phyloP scores from a whole-genome alignment of 2,888 invertebrate species.

The Ormia ochracea region DNA sequence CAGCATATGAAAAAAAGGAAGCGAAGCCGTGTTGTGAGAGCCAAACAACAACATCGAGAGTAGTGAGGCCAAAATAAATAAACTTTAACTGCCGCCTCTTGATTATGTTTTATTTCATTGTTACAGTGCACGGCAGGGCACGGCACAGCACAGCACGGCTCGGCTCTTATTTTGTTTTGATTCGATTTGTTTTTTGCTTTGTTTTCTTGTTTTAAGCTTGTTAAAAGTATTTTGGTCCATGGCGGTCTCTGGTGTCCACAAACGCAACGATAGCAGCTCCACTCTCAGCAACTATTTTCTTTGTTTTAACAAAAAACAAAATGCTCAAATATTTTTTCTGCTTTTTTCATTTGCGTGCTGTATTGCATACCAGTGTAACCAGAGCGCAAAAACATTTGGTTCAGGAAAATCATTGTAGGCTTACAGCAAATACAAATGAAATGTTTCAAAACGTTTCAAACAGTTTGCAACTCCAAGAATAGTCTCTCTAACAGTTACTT shows the following conservation, averaged over 20 bases:
- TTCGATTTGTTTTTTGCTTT: too few relatives aligned
- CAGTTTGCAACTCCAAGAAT: too few relatives aligned
- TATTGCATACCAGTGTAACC: too few relatives aligned
- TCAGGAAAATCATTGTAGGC: too few relatives aligned
- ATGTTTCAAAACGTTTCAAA: too few relatives aligned
- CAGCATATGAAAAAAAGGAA: background rate
- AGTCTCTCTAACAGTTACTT: too few relatives aligned
- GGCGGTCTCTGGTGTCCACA: slow-evolving; percentile 10
- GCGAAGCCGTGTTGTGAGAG: slow-evolving; percentile 1
- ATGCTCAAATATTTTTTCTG: slow-evolving; percentile 29
- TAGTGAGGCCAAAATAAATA: slow-evolving; percentile 26
- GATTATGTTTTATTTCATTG: slow-evolving; percentile 36
- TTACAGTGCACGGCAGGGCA: too few relatives aligned
- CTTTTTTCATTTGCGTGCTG: slow-evolving; percentile 40
- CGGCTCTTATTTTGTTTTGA: too few relatives aligned
- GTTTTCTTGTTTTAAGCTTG: slow-evolving; percentile 6
- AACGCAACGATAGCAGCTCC: background rate
- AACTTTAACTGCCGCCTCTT: slow-evolving; percentile 53
- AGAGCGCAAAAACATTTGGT: too few relatives aligned
- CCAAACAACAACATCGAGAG: background rate
- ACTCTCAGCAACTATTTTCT: slow-evolving; percentile 26
- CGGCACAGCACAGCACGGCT: too few relatives aligned
- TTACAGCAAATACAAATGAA: too few relatives aligned
- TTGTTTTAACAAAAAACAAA: slow-evolving; percentile 2
- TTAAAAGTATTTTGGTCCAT: slow-evolving; percentile 12